A percentile compares a stretch with the other conserved stretches of the same genome.
Evolutionary conservation across 2,113 vertebrate genomes (phyloP).

Genomic region (Pseudorectes ferrugineus): DNA sequence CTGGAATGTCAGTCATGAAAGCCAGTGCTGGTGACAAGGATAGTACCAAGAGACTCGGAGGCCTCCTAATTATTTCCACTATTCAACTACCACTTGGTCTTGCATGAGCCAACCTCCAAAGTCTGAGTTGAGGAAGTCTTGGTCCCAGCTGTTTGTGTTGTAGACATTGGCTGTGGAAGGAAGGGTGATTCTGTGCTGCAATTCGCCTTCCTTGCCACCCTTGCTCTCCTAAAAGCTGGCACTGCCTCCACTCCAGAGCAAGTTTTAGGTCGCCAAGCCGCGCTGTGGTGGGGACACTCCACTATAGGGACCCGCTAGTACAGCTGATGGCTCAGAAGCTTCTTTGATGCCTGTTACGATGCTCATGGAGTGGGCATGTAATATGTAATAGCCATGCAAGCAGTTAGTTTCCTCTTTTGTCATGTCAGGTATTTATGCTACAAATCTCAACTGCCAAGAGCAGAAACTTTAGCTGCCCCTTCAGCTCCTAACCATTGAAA

Average conservation of each 20-base stretch:
- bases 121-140: neutral
- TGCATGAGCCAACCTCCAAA: neutral
- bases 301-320: too few species aligned
- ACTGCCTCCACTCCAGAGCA: rapidly evolving
- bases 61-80: neutral
- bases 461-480: neutral
- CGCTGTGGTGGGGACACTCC: neutral
- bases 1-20: neutral
- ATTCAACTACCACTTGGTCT: neutral
- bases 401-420: neutral
- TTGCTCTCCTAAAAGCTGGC: neutral
- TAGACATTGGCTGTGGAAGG: neutral
- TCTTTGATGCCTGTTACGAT: neutral
- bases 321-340: neutral
- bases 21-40: neutral
- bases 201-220: neutral
- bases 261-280: neutral
- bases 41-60: neutral
- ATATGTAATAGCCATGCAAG: neutral
- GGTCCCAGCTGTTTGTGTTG: neutral
- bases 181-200: neutral
- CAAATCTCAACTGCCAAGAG: neutral
- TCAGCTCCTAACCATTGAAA: slow-evolving; percentile 15
- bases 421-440: neutral
- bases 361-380: neutral